Conservation (phyloP, 2,888 invertebrate species). For the Hyppa rectilinea region DNA sequence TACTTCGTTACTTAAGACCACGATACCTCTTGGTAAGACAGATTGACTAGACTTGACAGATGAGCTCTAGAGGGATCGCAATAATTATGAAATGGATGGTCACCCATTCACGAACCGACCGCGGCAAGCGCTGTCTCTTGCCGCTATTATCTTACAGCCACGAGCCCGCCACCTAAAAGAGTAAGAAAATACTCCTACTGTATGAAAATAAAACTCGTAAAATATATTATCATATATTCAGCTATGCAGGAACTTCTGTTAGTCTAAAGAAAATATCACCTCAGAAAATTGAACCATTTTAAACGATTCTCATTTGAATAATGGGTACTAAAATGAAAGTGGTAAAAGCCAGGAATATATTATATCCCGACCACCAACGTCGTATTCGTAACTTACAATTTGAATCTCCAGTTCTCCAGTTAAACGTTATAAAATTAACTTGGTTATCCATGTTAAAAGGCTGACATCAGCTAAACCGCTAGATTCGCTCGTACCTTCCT, state of each 20-base stretch:
- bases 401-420: slow-evolving; percentile 11
- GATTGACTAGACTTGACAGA: no score
- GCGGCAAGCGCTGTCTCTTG: no score
- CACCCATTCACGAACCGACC: no score
- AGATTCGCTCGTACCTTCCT: no score
- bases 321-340: slow-evolving; percentile 38
- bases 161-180: not conserved
- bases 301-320: slow-evolving; percentile 44
- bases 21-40: no score
- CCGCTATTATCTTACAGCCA: no score
- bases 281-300: slow-evolving; percentile 32
- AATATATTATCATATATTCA: slow-evolving; percentile 4
- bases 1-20: no score
- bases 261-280: slow-evolving; percentile 4
- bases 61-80: no score
- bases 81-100: no score
- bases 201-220: slow-evolving; percentile 1
- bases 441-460: not conserved
- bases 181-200: not conserved
- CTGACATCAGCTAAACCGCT: slow-evolving; percentile 5
- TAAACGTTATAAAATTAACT: slow-evolving; percentile 16
- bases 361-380: not conserved
- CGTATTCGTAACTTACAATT: slow-evolving; percentile 13
- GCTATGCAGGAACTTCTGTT: not conserved
- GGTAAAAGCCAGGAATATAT: slow-evolving; percentile 25